Base-by-base conservation (phyloP, 1,140 invertebrate species). In the Micrasema minimum region DNA sequence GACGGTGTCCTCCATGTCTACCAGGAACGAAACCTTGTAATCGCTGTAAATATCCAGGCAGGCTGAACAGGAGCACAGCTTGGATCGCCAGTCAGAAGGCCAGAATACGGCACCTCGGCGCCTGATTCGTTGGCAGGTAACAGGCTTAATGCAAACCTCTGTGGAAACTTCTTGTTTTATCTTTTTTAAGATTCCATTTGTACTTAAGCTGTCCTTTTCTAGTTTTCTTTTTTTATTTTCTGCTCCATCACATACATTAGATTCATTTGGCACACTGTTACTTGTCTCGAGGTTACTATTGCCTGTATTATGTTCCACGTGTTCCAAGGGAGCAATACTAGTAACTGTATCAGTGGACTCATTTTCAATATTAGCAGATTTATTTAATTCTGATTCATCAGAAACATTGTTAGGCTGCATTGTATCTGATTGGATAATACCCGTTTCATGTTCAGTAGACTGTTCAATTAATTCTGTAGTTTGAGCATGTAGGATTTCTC, bases 1-100 rank as follows among this genome's bases (percentile, higher is more conserved):
- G 0, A 97, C 92, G 20, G 93, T 95, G 77, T 99, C 96, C 74
- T 91, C 88, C 10, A 86, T 81, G 83, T 97, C 95, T 5, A 91
- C 80, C 37, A 98, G 80, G 82, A 91, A 98, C 46, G 82, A 76
- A 11, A 96, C 81, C 23, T 88, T 85, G 31, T 90, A 81, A 31
- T 87, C 83, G 76, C 88, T 86, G 77, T 96, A 96, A 77, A 92
- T 83, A 67, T 87, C 77, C 75, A 90, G 80, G 76, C 91, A 92
- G 48, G 85, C 79, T 46, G 81, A 78, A 75, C 91, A 93, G 20
- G 82, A 87, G 77, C 94, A 96, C 0, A 96, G 82, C 57, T 88
- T 86, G 38, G 87, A 85, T 66, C 94, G 85, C 90, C 94, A 96
- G 20, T 88, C 88, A 53, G 88, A 86, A 10, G 83, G 80, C 90